Percentiles rank a stretch among this genome's conserved stretches.
phyloP scores from a whole-genome alignment of 2,113 vertebrate species.

The Anguilla rostrata region DNA sequence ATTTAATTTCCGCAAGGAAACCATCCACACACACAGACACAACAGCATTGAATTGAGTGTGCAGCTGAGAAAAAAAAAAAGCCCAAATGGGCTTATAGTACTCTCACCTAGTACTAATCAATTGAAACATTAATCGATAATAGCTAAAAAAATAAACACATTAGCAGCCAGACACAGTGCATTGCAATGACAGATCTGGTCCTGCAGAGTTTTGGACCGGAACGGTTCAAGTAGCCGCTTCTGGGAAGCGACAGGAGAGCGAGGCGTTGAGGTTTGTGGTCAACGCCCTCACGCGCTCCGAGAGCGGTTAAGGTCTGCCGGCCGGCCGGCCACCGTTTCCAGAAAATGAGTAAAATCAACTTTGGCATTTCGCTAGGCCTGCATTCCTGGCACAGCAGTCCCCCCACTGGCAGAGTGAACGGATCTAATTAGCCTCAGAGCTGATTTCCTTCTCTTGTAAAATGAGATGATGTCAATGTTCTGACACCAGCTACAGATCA shows the following conservation, averaged over 20 bases:
- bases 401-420: constrained; percentile 39
- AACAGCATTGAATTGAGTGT: too few relatives aligned
- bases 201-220: constrained; percentile 33
- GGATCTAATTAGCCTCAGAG: constrained; percentile 46
- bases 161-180: neutral
- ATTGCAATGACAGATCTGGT: too few relatives aligned
- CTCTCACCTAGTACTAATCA: too few relatives aligned
- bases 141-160: neutral
- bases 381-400: constrained; percentile 56
- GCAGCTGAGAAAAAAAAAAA: too few relatives aligned
- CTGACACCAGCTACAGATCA: constrained; percentile 61
- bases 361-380: neutral
- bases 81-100: too few relatives aligned
- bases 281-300: constrained; percentile 36
- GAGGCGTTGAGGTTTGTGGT: constrained; percentile 47
- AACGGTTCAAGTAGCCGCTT: neutral
- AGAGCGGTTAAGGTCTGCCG: constrained; percentile 54
- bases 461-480: constrained; percentile 73
- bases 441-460: constrained; percentile 56
- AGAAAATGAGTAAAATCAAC: constrained; percentile 44
- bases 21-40: too few relatives aligned
- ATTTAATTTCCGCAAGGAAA: too few relatives aligned
- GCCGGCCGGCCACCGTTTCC: constrained; percentile 47
- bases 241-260: neutral
- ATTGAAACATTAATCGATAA: too few relatives aligned